These are phyloP conservation scores for Ceratosolen solmsi DNA, from an alignment of 1,140 invertebrate genomes.

Conservation along the genomic window DNA sequence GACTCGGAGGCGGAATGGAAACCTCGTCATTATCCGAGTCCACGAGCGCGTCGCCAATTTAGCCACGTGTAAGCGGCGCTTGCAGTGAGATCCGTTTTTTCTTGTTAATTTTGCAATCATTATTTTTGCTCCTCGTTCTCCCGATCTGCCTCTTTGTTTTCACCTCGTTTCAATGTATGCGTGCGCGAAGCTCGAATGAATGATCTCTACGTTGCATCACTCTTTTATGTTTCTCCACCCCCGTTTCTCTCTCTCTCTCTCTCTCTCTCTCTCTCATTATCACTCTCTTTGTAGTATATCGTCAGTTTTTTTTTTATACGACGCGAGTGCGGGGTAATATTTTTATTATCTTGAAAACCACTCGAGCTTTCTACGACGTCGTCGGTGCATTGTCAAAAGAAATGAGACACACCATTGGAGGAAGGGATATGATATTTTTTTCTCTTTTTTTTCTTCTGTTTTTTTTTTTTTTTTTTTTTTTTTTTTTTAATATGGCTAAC, in stretches of 20 bases:
- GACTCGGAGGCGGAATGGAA: background rate
- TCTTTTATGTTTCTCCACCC: background rate
- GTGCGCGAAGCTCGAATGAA: background rate
- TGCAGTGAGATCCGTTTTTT: background rate
- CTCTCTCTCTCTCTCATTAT: background rate
- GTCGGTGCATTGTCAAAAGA: slow-evolving; percentile 54
- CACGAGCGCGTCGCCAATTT: slow-evolving; percentile 8
- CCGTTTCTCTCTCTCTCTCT: background rate
- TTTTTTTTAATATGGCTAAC: no score
- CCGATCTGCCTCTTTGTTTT: background rate
- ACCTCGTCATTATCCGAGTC: slow-evolving; percentile 11
- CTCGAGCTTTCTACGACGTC: slow-evolving; percentile 62
- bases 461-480: no score
- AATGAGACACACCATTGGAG: slow-evolving; percentile 12
- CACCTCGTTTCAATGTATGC: background rate
- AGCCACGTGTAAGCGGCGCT: background rate
- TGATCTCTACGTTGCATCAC: background rate
- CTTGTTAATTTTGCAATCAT: slow-evolving; percentile 22
- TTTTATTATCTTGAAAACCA: slow-evolving; percentile 70
- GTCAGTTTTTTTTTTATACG: slow-evolving; percentile 62
- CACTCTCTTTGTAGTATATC: slow-evolving; percentile 36
- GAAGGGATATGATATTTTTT: no score
- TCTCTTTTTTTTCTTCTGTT: no score
- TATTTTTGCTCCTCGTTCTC: background rate
- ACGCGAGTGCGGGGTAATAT: slow-evolving; percentile 61